Percentiles rank a stretch among this genome's conserved stretches.
phyloP scores from a whole-genome alignment of 2,888 invertebrate genomes.

The Leucophenga montana region DNA sequence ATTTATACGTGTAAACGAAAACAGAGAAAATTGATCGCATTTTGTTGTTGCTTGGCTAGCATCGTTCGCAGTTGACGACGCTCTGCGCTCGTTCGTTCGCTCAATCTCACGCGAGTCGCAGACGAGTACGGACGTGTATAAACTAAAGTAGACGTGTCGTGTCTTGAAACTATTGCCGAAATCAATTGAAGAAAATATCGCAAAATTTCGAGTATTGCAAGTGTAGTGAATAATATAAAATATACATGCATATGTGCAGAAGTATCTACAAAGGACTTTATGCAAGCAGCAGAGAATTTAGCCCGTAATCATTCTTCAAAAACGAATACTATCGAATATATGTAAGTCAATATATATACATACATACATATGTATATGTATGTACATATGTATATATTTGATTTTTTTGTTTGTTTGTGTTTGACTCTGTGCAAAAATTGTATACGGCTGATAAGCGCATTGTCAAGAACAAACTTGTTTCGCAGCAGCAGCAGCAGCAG shows the following conservation, averaged over 20 bases:
- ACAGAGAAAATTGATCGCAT: too few relatives aligned
- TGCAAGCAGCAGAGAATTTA: background rate
- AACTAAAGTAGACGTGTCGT: too few relatives aligned
- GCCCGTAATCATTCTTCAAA: background rate
- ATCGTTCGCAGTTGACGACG: constrained; percentile 8
- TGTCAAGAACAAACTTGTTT: constrained; percentile 41
- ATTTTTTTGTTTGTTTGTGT: background rate
- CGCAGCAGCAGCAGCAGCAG: constrained; percentile 8
- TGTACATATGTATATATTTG: background rate
- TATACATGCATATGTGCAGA: background rate
- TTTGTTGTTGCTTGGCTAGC: too few relatives aligned
- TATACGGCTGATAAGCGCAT: constrained; percentile 18
- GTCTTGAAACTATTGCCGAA: background rate
- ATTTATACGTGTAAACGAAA: too few relatives aligned
- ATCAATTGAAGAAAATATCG: background rate
- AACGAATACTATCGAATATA: background rate
- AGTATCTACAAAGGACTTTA: constrained; percentile 20
- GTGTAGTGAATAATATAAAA: constrained; percentile 22
- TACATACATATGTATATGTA: background rate
- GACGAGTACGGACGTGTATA: constrained; percentile 55
- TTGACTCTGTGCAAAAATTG: background rate
- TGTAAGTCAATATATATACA: background rate
- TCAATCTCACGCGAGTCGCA: constrained; percentile 60
- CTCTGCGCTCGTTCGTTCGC: constrained; percentile 29
- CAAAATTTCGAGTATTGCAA: constrained; percentile 16